A percentile compares a stretch with the other conserved stretches of the same genome.
phyloP scores from a whole-genome alignment of 2,113 vertebrate genomes.

The Siniperca knerii region DNA sequence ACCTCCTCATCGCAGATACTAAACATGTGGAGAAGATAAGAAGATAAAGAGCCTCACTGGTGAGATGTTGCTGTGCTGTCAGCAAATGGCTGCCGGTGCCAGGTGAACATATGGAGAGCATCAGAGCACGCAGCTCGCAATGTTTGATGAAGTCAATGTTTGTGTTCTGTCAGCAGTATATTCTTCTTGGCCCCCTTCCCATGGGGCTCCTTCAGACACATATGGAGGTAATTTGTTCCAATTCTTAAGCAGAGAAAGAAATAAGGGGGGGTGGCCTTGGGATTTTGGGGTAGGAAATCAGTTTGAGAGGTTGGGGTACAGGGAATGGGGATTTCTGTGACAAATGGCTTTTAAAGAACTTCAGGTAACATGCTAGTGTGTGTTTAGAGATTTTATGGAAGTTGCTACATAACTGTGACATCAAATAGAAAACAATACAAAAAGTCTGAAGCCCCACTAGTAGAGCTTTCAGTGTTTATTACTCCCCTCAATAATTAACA shows the following conservation, averaged over 20 bases:
- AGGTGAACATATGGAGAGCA: conserved; percentile 74
- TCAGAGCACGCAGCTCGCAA: conserved; percentile 54
- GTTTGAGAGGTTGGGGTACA: conserved; percentile 29
- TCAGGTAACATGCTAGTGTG: conserved; percentile 3
- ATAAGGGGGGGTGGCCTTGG: conserved; percentile 48
- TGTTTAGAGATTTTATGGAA: conserved; percentile 1
- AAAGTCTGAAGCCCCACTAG: not conserved
- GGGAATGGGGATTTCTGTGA: conserved; percentile 20
- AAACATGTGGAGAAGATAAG: conserved; percentile 38
- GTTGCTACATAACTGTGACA: conserved; percentile 1
- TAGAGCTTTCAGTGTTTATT: accelerated
- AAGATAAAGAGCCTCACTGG: conserved; percentile 59
- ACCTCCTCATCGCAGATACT: conserved; percentile 34
- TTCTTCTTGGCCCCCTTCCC: conserved; percentile 71
- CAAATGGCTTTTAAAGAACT: conserved; percentile 37
- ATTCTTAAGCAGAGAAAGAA: conserved; percentile 71
- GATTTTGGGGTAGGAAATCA: conserved; percentile 63
- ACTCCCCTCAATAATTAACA: not conserved
- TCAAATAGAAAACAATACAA: conserved; percentile 16
- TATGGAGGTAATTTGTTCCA: conserved; percentile 80
- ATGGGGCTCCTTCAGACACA: conserved; percentile 75
- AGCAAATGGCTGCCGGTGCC: conserved; percentile 51
- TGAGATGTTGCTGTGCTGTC: conserved; percentile 52
- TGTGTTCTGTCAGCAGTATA: conserved; percentile 80
- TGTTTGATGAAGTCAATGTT: conserved; percentile 79